Evolutionary conservation across 92 coral and sea anemone genomes (phyloP).

Genomic region (Ricordea florida): DNA sequence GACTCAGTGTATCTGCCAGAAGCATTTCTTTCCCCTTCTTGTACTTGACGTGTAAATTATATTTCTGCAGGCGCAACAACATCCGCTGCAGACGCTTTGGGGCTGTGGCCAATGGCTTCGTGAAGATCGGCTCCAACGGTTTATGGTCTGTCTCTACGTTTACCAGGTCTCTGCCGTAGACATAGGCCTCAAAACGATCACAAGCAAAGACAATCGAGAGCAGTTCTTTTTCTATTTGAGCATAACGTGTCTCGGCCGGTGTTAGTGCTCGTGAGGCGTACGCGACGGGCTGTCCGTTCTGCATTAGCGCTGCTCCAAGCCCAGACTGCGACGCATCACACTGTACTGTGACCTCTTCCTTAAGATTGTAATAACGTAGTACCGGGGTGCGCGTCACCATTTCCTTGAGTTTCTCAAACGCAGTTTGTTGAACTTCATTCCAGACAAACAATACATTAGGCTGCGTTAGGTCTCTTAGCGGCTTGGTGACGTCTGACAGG

Average conservation of each 20-base stretch:
- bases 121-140: constrained; percentile 62
- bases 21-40: too few species aligned
- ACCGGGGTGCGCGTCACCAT: constrained; percentile 49
- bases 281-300: constrained; percentile 47
- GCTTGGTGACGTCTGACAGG: constrained; percentile 55
- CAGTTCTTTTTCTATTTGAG: constrained; percentile 64
- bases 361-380: constrained; percentile 26
- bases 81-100: constrained; percentile 57
- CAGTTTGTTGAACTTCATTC: constrained; percentile 52
- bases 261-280: constrained; percentile 61
- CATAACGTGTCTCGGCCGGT: constrained; percentile 36
- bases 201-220: constrained; percentile 45
- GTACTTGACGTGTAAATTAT: too few species aligned
- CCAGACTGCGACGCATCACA: constrained; percentile 63
- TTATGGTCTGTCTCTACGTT: constrained; percentile 42
- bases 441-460: constrained; percentile 26
- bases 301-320: constrained; percentile 54
- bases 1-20: too few species aligned
- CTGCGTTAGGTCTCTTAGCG: constrained; percentile 52
- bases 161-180: constrained; percentile 37
- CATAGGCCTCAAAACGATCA: constrained; percentile 47
- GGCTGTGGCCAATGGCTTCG: constrained; percentile 40
- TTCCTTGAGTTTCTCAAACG: constrained; percentile 61
- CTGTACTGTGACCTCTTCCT: constrained; percentile 53
- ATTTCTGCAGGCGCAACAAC: too few species aligned